Conservation (phyloP, 1,140 invertebrate species). For the Sarcophaga peregrina region DNA sequence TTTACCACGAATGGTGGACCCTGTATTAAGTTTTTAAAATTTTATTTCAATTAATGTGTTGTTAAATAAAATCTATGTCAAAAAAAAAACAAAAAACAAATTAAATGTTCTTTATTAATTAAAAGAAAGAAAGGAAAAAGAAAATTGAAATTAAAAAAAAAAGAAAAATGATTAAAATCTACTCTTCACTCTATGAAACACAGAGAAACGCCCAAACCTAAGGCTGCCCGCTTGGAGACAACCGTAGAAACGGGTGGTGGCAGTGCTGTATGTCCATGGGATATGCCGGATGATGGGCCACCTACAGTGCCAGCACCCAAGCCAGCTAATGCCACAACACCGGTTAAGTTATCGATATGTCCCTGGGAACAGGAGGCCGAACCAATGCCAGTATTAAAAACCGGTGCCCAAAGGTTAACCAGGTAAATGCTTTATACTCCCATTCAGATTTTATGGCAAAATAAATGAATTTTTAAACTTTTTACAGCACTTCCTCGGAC, state of each 20-base stretch:
- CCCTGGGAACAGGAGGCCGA: slow-evolving; percentile 56
- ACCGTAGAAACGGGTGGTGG: slow-evolving; percentile 66
- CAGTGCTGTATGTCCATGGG: slow-evolving; percentile 79
- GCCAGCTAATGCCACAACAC: slow-evolving; percentile 44
- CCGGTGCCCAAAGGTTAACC: slow-evolving; percentile 48
- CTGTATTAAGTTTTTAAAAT: too few species aligned
- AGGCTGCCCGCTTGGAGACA: slow-evolving; percentile 57
- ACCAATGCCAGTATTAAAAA: slow-evolving; percentile 40
- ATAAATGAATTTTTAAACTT: not conserved
- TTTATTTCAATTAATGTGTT: slow-evolving; percentile 15
- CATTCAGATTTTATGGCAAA: too few species aligned
- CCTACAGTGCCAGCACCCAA: slow-evolving; percentile 46
- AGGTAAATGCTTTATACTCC: slow-evolving; percentile 49
- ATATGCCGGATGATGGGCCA: slow-evolving; percentile 59
- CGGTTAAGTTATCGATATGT: slow-evolving; percentile 56
- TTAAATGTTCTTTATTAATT: not conserved
- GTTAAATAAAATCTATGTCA: slow-evolving; percentile 25
- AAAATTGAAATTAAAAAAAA: too few species aligned
- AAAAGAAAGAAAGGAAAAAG: not conserved
- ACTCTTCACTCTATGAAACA: not conserved
- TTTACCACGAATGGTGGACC: too few species aligned
- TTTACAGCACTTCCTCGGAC: slow-evolving; percentile 77
- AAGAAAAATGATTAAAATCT: too few species aligned
- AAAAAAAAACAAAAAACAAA: not conserved
- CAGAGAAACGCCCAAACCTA: slow-evolving; percentile 57